Evolutionary conservation across 2,888 invertebrate species (phyloP).

Genomic region (Arge pagana): DNA sequence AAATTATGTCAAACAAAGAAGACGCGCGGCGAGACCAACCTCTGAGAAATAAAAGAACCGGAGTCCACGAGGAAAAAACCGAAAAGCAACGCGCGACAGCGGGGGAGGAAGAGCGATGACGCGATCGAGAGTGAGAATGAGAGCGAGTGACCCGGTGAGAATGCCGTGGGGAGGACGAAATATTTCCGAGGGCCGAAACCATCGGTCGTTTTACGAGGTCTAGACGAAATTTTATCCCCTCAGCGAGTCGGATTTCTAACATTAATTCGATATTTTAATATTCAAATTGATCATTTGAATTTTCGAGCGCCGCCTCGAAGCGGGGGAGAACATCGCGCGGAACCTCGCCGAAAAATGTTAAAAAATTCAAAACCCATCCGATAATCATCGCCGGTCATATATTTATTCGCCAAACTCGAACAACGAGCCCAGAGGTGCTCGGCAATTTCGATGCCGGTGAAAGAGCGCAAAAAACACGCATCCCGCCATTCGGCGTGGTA

Average conservation of each 20-base stretch:
- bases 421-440: too few species aligned
- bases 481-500: too few species aligned
- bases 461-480: too few species aligned
- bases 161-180: slow-evolving; percentile 24
- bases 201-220: slow-evolving; percentile 24
- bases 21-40: slow-evolving; percentile 17
- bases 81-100: slow-evolving; percentile 18
- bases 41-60: slow-evolving; percentile 6
- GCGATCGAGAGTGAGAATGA: slow-evolving; percentile 27
- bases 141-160: slow-evolving; percentile 16
- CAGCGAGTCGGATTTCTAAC: slow-evolving; percentile 53
- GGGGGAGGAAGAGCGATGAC: slow-evolving; percentile 25
- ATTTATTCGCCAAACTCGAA: too few species aligned
- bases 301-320: slow-evolving; percentile 48
- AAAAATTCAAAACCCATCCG: too few species aligned
- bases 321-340: slow-evolving; percentile 24
- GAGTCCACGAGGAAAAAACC: slow-evolving; percentile 14
- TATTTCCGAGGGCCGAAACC: slow-evolving; percentile 23
- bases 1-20: slow-evolving; percentile 54
- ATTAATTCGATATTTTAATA: slow-evolving; percentile 57
- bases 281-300: slow-evolving; percentile 55
- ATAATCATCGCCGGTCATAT: too few species aligned
- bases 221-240: slow-evolving; percentile 26
- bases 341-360: too few species aligned
- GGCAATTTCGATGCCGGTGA: too few species aligned